phyloP scores from a whole-genome alignment of 2,888 invertebrate species.

The Callinectes sapidus region DNA sequence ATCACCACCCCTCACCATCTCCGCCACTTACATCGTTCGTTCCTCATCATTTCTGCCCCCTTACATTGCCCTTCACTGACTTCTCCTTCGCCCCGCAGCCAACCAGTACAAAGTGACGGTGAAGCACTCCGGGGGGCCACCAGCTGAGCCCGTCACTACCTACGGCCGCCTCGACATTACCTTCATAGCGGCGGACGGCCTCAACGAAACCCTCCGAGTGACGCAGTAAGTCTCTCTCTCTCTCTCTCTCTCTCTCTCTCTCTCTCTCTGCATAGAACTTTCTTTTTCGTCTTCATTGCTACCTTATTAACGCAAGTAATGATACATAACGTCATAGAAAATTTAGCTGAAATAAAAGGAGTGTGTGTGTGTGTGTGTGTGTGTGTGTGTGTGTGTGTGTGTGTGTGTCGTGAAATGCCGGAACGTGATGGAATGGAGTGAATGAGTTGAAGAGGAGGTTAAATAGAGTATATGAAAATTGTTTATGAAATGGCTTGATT shows the following conservation, averaged over 20 bases:
- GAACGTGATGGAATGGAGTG: neutral
- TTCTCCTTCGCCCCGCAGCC: conserved; percentile 78
- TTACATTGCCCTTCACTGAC: neutral
- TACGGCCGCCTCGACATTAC: conserved; percentile 86
- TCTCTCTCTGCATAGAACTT: no score
- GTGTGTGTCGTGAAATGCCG: neutral
- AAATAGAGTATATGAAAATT: neutral
- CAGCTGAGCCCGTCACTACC: conserved; percentile 80
- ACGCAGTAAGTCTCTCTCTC: conserved; percentile 81
- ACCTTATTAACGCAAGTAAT: neutral
- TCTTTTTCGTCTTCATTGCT: neutral
- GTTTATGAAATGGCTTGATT: neutral
- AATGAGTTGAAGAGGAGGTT: neutral
- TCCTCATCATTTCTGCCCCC: neutral
- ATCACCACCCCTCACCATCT: no score
- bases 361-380: neutral
- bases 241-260: conserved; percentile 4
- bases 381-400: neutral
- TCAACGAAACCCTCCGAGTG: conserved; percentile 92
- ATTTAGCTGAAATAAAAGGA: neutral
- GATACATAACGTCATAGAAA: neutral
- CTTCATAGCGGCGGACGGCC: conserved; percentile 81
- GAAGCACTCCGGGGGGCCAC: conserved; percentile 82
- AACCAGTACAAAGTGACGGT: conserved; percentile 91
- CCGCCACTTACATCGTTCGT: no score